Percentiles rank a stretch among this genome's conserved stretches.
phyloP scores from a whole-genome alignment of 1,140 invertebrate genomes.

The Saccostrea cuccullata region DNA sequence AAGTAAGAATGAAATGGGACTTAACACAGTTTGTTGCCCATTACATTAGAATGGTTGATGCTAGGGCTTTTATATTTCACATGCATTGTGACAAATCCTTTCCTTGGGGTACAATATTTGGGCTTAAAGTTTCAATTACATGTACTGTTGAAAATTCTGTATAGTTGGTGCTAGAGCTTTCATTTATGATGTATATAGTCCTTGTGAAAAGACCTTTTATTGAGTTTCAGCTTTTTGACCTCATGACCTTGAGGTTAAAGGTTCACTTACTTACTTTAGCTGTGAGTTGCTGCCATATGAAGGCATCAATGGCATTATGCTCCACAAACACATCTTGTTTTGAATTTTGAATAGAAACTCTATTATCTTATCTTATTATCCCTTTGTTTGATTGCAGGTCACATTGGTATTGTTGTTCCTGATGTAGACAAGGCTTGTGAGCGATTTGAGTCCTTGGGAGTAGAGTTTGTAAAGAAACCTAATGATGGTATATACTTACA shows the following conservation, averaged over 20 bases:
- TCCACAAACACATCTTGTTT: no score
- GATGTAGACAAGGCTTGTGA: slow-evolving; percentile 92
- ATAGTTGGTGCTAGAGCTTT: neutral
- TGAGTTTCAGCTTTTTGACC: neutral
- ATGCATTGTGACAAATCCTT: no score
- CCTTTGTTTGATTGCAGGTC: slow-evolving; percentile 81
- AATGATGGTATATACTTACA: slow-evolving; percentile 83
- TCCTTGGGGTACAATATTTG: no score
- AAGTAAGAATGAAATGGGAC: no score
- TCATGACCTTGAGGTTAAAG: no score
- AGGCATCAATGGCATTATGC: neutral
- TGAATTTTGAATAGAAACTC: no score
- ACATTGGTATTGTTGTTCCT: slow-evolving; percentile 93
- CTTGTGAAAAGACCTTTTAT: neutral
- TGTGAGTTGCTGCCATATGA: no score
- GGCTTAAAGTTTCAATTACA: no score
- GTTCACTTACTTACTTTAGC: no score
- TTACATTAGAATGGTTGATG: neutral
- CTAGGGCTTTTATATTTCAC: neutral
- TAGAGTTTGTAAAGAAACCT: slow-evolving; percentile 93
- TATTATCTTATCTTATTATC: neutral
- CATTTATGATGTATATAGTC: no score
- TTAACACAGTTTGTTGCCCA: no score
- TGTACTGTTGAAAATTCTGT: neutral
- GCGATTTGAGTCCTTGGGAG: slow-evolving; percentile 90